Conservation (phyloP, 1,140 invertebrate genomes). For the Brachionus sp. region DNA sequence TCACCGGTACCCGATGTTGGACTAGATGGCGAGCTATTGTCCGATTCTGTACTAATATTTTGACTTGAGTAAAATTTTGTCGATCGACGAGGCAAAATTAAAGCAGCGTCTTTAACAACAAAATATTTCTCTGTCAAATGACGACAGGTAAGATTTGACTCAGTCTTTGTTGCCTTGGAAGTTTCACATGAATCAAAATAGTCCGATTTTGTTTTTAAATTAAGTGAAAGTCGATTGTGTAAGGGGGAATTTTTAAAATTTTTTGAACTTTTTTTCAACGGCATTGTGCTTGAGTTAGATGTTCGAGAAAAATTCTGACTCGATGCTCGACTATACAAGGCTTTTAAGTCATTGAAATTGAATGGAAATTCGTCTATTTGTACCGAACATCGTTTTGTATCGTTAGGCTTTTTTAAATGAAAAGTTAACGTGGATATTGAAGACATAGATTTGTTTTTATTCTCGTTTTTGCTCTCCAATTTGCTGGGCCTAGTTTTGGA, state of each 20-base stretch:
- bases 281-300: not conserved
- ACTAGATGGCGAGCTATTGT: not conserved
- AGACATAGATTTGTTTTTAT: not conserved
- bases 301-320: not conserved
- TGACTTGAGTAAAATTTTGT: not conserved
- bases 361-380: not conserved
- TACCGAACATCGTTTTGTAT: not conserved
- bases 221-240: not conserved
- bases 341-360: slow-evolving; percentile 35
- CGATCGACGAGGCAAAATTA: slow-evolving; percentile 27
- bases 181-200: slow-evolving; percentile 5
- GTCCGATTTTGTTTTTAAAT: slow-evolving; percentile 34
- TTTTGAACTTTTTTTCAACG: slow-evolving; percentile 9
- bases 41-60: not conserved
- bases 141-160: not conserved
- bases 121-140: slow-evolving; percentile 42
- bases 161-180: not conserved
- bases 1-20: slow-evolving; percentile 3
- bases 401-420: not conserved
- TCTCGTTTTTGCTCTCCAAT: not conserved
- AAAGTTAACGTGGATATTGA: not conserved
- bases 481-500: slow-evolving; percentile 4
- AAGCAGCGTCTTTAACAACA: slow-evolving; percentile 38
- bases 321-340: not conserved
- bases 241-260: slow-evolving; percentile 27